Evolutionary conservation across 2,113 vertebrate species (phyloP).

Genomic region (Stegastes partitus): DNA sequence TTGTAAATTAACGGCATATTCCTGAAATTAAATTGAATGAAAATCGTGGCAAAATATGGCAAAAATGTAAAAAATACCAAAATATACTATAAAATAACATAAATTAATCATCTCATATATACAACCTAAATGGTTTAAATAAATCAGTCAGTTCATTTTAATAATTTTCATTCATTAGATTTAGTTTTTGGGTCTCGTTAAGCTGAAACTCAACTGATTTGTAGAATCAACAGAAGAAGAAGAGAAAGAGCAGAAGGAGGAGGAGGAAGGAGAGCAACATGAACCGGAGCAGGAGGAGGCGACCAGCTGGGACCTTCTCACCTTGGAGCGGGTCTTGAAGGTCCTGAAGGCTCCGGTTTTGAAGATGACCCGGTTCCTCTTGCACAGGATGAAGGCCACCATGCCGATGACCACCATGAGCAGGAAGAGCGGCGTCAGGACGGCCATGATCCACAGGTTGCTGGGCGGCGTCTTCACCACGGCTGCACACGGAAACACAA

Average conservation of each 20-base stretch:
- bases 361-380: slow-evolving; percentile 96
- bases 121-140: too few relatives aligned
- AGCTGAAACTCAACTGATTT: slow-evolving; percentile 11
- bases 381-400: slow-evolving; percentile 93
- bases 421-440: slow-evolving; percentile 94
- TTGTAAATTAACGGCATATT: too few relatives aligned
- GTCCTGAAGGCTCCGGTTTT: slow-evolving; percentile 93
- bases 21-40: too few relatives aligned
- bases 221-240: background rate
- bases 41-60: too few relatives aligned
- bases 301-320: slow-evolving; percentile 52
- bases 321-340: slow-evolving; percentile 95
- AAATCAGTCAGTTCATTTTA: too few relatives aligned
- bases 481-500: slow-evolving; percentile 81
- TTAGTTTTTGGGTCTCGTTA: background rate
- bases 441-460: slow-evolving; percentile 97
- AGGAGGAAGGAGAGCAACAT: background rate
- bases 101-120: too few relatives aligned
- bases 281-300: background rate
- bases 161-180: too few relatives aligned
- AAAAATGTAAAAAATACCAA: too few relatives aligned
- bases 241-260: background rate
- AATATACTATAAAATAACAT: too few relatives aligned
- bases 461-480: slow-evolving; percentile 95
- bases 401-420: slow-evolving; percentile 94